A percentile compares a stretch with the other conserved stretches of the same genome.
phyloP scores from a whole-genome alignment of 2,797 vertebrate genomes.

The Bufotes viridis region DNA sequence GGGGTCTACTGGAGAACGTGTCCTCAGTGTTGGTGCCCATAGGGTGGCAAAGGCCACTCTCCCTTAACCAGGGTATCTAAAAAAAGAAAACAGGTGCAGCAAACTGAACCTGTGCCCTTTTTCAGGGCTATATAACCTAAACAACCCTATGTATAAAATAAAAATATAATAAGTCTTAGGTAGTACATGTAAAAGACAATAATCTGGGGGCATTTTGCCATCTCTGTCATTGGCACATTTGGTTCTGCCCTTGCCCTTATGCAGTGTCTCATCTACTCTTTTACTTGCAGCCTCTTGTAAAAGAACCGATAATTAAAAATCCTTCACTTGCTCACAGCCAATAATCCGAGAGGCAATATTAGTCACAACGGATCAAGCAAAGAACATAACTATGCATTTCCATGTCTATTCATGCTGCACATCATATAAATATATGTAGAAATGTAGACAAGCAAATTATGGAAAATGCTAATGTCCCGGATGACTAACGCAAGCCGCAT shows the following conservation, averaged over 20 bases:
- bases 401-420: background rate
- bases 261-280: background rate
- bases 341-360: background rate
- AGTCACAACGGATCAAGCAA: background rate
- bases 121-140: too few species aligned
- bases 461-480: background rate
- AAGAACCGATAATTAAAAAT: background rate
- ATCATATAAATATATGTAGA: background rate
- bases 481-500: conserved; percentile 12
- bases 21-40: too few species aligned
- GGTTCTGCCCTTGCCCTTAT: background rate
- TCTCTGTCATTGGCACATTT: background rate
- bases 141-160: too few species aligned
- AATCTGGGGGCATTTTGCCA: too few species aligned
- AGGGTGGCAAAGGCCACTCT: too few species aligned
- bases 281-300: background rate
- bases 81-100: too few species aligned
- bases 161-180: too few species aligned
- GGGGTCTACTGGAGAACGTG: too few species aligned
- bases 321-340: background rate
- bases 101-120: too few species aligned
- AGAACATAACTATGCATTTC: background rate
- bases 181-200: too few species aligned
- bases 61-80: too few species aligned
- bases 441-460: background rate